Evolutionary conservation across 2,113 vertebrate genomes (phyloP).

Genomic region (Nestor notabilis): DNA sequence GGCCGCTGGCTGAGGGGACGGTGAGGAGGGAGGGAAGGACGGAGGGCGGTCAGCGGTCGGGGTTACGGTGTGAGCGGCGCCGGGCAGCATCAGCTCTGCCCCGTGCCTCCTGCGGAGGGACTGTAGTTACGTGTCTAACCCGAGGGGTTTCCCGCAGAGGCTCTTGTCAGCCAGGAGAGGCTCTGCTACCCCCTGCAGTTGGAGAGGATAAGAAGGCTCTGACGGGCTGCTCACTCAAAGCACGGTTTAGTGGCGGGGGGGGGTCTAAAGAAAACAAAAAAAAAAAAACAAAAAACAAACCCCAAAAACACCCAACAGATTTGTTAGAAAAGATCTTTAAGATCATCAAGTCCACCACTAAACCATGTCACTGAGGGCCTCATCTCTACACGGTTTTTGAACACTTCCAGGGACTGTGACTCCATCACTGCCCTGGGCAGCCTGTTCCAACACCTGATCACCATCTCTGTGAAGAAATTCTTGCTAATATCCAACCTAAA

Average conservation of each 20-base stretch:
- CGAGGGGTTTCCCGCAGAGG: background rate
- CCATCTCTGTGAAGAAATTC: background rate
- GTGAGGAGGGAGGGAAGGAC: too few species aligned
- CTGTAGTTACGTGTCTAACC: background rate
- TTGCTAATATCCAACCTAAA: background rate
- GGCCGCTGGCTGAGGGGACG: rapidly evolving
- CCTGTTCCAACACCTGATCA: background rate
- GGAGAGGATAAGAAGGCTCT: background rate
- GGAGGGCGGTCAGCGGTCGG: too few species aligned
- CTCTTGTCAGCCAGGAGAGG: background rate
- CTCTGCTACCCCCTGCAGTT: background rate
- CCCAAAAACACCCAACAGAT: background rate
- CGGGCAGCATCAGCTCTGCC: rapidly evolving
- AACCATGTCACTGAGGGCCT: background rate
- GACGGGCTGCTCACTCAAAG: background rate
- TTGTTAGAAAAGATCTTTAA: background rate
- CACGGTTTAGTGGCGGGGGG: background rate
- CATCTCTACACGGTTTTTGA: background rate
- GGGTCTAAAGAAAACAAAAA: too few species aligned
- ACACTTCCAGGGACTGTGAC: rapidly evolving
- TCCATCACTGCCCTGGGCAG: too few species aligned
- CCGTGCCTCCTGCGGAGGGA: rapidly evolving
- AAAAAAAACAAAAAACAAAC: too few species aligned
- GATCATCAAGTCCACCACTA: background rate
- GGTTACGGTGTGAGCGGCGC: too few species aligned